Evolutionary conservation across 2,113 vertebrate species (phyloP).

Genomic region (Nothoprocta pentlandii): DNA sequence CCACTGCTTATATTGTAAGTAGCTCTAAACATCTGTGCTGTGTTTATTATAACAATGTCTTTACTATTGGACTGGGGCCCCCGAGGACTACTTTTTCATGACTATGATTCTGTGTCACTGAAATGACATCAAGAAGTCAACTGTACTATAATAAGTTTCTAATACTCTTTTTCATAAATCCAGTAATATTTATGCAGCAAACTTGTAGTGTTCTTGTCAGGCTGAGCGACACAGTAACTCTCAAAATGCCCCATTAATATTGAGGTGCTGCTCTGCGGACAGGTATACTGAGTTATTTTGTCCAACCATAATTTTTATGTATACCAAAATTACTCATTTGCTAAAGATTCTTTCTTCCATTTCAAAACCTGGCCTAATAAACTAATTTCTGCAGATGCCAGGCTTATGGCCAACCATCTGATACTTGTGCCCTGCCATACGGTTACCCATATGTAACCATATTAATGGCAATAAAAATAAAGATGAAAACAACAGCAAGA

Average conservation of each 20-base stretch:
- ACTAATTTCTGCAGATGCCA: constrained; percentile 58
- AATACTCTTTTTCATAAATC: background rate
- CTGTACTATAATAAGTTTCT: background rate
- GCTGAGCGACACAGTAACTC: background rate
- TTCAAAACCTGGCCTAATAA: constrained; percentile 49
- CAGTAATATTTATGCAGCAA: background rate
- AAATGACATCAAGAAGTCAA: constrained; percentile 22
- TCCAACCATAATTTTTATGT: background rate
- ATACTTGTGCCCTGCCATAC: constrained; percentile 54
- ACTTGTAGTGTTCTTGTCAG: background rate
- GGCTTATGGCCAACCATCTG: constrained; percentile 57
- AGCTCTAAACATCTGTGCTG: constrained; percentile 35
- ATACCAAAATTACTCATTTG: constrained; percentile 42
- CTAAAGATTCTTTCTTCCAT: constrained; percentile 29
- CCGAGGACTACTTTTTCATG: constrained; percentile 1
- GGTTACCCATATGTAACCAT: constrained; percentile 43
- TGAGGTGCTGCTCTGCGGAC: background rate
- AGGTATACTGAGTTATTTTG: background rate
- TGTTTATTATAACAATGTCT: constrained; percentile 42
- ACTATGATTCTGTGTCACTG: background rate
- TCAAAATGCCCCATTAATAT: background rate
- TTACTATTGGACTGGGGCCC: constrained; percentile 11
- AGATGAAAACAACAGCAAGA: constrained; percentile 37
- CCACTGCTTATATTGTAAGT: background rate
- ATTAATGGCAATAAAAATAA: constrained; percentile 61